Evolutionary conservation across 2,888 invertebrate genomes (phyloP), one percentile per base, ranked within the genome.

Genomic region (Leucoptera coffeella): DNA sequence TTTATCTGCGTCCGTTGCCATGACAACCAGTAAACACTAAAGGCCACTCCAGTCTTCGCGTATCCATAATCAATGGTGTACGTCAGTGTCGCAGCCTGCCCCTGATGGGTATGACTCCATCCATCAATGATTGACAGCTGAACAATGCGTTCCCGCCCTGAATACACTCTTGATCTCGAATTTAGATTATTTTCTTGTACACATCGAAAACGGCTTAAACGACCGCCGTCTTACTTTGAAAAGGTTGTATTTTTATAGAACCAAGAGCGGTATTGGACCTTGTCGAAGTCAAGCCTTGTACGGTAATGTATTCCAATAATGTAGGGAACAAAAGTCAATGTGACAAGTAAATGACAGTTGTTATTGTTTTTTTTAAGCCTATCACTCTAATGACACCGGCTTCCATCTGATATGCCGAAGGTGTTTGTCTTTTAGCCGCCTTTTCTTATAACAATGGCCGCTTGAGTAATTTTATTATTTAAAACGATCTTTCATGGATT

Each of bases 271-370:
- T 13, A 4, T 22, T 27, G 12, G 23, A 32, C 32, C 21, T 30
- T 32, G 26, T 28, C 30, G 20, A 14, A 20, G 30, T 30, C 30
- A 31, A 29, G 15, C 12, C n/a, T n/a, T n/a, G n/a, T n/a, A n/a
- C n/a, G n/a, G n/a, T n/a, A n/a, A n/a, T n/a, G n/a, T n/a, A n/a
- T n/a, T n/a, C n/a, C n/a, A n/a, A n/a, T n/a, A n/a, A n/a, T n/a
- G n/a, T n/a, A n/a, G n/a, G n/a, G n/a, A n/a, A n/a, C 25, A 22
- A 27, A 36, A 25, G 38, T 36, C 39, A 33, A 38, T 42, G 44
- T 41, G 52, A 47, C 50, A 48, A 46, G 50, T 45, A 50, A 47
- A 51, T 47, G 50, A 41, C 42, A 39, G 45, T 44, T 48, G 43
- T 51, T 42, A 51, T 45, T 39, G 46, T 45, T 45, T 43, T 6